Evolutionary conservation across 2,888 invertebrate genomes (phyloP).

Genomic region (Brachyptera risi): DNA sequence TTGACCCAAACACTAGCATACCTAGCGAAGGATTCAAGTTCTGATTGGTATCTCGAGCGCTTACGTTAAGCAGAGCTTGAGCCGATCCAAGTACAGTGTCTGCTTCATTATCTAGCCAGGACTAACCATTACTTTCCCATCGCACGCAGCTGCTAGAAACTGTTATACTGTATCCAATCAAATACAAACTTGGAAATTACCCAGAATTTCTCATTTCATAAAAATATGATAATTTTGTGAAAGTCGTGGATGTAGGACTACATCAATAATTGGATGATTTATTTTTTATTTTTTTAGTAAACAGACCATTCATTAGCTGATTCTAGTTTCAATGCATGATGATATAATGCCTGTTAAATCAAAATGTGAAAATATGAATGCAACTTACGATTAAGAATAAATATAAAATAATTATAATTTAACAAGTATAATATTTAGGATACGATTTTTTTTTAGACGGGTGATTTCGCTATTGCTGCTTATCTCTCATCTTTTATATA

Average conservation of each 20-base stretch:
- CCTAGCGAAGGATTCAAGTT: constrained; percentile 81
- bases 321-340: too few relatives aligned
- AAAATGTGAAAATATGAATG: not conserved
- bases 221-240: too few relatives aligned
- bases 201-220: too few relatives aligned
- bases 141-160: not conserved
- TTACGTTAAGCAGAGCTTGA: too few relatives aligned
- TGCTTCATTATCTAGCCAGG: not conserved
- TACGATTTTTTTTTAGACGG: not conserved
- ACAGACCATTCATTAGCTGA: too few relatives aligned
- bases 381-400: not conserved
- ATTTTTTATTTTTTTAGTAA: too few relatives aligned
- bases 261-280: not conserved
- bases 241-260: not conserved
- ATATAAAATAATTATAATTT: constrained; percentile 1
- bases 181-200: too few relatives aligned
- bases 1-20: constrained; percentile 74
- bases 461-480: not conserved
- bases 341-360: constrained; percentile 10
- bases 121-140: not conserved
- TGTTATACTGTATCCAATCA: not conserved
- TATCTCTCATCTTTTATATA: not conserved
- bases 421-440: not conserved
- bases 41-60: constrained; percentile 46
- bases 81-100: constrained; percentile 22